A percentile compares a stretch with the other conserved stretches of the same genome.
These are phyloP conservation scores for Fopius arisanus DNA, from an alignment of 1,140 invertebrate species.

Conservation along the genomic window DNA sequence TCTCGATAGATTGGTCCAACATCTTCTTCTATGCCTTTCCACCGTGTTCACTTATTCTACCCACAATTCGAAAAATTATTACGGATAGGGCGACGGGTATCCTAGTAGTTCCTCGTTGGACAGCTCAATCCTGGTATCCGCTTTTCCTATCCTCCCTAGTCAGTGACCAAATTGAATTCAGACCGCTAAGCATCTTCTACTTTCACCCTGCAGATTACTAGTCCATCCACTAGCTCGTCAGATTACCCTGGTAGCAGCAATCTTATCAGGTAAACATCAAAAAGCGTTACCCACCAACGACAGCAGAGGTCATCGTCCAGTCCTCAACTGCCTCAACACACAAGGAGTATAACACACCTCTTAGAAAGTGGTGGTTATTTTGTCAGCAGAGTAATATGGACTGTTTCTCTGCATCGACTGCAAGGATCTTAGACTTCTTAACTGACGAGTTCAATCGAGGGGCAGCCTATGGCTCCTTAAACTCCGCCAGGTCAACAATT, in stretches of 20 bases:
- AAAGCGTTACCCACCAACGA: not conserved
- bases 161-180: no score
- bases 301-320: not conserved
- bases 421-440: not conserved
- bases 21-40: conserved; percentile 21
- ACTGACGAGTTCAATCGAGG: not conserved
- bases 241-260: conserved; percentile 37
- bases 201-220: conserved; percentile 35
- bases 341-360: no score
- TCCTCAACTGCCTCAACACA: not conserved
- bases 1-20: conserved; percentile 16
- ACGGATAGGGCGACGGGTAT: not conserved
- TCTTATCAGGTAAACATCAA: conserved; percentile 18
- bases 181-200: conserved; percentile 31
- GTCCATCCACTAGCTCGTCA: conserved; percentile 36
- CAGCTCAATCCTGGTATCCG: conserved; percentile 20
- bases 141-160: not conserved
- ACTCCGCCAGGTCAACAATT: conserved; percentile 8
- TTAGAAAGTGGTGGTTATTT: not conserved
- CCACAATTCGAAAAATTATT: conserved; percentile 23
- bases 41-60: conserved; percentile 23
- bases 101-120: conserved; percentile 20
- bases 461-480: conserved; percentile 16
- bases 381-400: conserved; percentile 7
- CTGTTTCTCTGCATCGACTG: not conserved